Percentiles rank a stretch among this genome's conserved stretches.
Conservation (phyloP, 2,888 invertebrate species). For the Agriotes lineatus region DNA sequence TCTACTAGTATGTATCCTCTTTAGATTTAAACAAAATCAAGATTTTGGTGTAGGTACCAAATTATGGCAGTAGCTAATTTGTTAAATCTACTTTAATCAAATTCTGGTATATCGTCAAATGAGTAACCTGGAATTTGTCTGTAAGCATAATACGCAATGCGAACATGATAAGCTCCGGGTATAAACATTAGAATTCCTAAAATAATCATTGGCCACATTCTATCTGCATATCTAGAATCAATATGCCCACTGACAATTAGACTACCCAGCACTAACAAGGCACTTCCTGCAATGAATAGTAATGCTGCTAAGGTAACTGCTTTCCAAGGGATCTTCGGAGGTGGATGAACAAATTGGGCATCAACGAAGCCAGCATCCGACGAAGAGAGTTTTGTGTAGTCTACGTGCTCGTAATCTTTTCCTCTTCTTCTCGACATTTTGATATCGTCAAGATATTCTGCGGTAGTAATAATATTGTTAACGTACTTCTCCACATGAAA, state of each 20-base stretch:
- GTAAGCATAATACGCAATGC: conserved; percentile 89
- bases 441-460: conserved; percentile 67
- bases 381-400: conserved; percentile 70
- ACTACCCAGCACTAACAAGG: conserved; percentile 70
- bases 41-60: too few relatives aligned
- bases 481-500: not conserved
- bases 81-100: conserved; percentile 77
- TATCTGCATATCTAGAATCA: conserved; percentile 85
- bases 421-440: conserved; percentile 74
- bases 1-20: too few relatives aligned
- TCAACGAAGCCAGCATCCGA: conserved; percentile 77
- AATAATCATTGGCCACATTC: conserved; percentile 91
- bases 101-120: conserved; percentile 90
- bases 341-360: conserved; percentile 76
- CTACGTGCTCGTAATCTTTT: conserved; percentile 72
- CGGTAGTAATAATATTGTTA: conserved; percentile 47
- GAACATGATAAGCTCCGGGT: conserved; percentile 91
- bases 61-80: too few relatives aligned
- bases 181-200: conserved; percentile 91
- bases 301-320: conserved; percentile 83
- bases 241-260: conserved; percentile 86
- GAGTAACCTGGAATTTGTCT: conserved; percentile 87
- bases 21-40: too few relatives aligned
- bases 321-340: conserved; percentile 85
- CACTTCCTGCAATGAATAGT: conserved; percentile 82